phyloP scores from a whole-genome alignment of 1,140 invertebrate genomes.

The Zeugodacus cucurbitae region DNA sequence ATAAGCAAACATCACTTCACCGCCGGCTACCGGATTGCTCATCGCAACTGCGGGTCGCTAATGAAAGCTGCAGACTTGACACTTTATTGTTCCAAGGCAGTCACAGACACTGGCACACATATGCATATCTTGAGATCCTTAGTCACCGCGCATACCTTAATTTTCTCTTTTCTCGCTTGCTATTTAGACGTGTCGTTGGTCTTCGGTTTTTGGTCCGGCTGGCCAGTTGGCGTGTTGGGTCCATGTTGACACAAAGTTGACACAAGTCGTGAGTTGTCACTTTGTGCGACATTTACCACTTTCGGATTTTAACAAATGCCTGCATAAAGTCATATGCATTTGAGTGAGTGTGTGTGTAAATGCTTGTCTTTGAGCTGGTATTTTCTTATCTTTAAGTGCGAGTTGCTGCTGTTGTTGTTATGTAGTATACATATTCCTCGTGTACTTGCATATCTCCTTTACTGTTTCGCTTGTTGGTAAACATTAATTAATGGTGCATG shows the following conservation, averaged over 20 bases:
- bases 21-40: background rate
- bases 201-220: background rate
- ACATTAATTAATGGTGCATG: constrained; percentile 33
- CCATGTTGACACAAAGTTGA: constrained; percentile 24
- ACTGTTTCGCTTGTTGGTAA: background rate
- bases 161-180: background rate
- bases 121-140: background rate
- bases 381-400: background rate
- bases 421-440: background rate
- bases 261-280: constrained; percentile 34
- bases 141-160: background rate
- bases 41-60: background rate
- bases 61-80: background rate
- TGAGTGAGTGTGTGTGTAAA: background rate
- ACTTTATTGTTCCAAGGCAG: background rate
- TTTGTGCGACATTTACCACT: constrained; percentile 35
- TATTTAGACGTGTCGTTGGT: background rate
- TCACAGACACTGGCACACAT: background rate
- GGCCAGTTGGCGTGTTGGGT: background rate
- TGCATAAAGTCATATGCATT: background rate
- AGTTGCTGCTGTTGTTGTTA: background rate
- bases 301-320: constrained; percentile 19
- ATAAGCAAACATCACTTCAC: too few relatives aligned
- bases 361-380: background rate
- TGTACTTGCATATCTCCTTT: background rate